Percentiles rank a stretch among this genome's conserved stretches.
Conservation (phyloP, 2,797 vertebrate genomes). For the Falco concolor region DNA sequence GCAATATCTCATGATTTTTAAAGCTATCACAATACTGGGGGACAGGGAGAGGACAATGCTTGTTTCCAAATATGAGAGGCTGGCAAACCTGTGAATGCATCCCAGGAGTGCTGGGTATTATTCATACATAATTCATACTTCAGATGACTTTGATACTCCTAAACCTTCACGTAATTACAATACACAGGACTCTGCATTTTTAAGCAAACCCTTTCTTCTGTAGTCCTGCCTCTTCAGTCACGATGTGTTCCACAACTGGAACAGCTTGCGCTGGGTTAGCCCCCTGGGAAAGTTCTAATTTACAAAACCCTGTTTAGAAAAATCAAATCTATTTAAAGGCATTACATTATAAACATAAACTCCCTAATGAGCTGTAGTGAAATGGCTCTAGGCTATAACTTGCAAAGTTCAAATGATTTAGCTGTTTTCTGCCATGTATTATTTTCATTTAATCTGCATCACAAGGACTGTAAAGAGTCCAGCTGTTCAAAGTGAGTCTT, state of each 20-base stretch:
- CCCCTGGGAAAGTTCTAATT: slow-evolving; percentile 77
- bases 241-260: slow-evolving; percentile 66
- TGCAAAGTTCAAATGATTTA: slow-evolving; percentile 74
- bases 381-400: slow-evolving; percentile 74
- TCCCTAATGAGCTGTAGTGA: slow-evolving; percentile 76
- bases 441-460: slow-evolving; percentile 72
- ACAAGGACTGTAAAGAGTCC: slow-evolving; percentile 70
- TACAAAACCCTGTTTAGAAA: slow-evolving; percentile 73
- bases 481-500: slow-evolving; percentile 71
- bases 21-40: neutral
- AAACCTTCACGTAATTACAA: slow-evolving; percentile 33
- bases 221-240: slow-evolving; percentile 43
- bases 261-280: slow-evolving; percentile 55
- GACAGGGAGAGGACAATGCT: neutral
- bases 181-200: neutral
- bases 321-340: slow-evolving; percentile 76
- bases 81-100: neutral
- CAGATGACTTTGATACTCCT: neutral
- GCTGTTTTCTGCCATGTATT: slow-evolving; percentile 68
- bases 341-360: slow-evolving; percentile 77
- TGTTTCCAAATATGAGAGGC: neutral
- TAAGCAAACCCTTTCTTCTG: slow-evolving; percentile 13
- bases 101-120: neutral
- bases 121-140: slow-evolving; percentile 37
- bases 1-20: neutral